Evolutionary conservation across 2,888 invertebrate genomes (phyloP).

Genomic region (Parnassius smintheus): DNA sequence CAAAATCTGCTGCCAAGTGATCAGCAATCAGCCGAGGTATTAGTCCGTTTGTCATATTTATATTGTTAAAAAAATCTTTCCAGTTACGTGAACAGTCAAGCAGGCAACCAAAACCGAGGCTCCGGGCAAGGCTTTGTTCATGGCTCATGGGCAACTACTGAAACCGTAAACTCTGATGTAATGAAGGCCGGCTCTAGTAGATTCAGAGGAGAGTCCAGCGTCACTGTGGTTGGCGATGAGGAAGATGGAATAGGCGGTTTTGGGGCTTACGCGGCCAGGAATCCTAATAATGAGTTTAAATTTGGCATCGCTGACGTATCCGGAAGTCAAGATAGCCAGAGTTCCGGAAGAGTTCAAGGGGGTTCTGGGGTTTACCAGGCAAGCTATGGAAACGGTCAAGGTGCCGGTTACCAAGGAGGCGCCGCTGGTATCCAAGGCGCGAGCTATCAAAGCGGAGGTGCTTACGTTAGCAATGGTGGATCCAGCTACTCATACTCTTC

Average conservation of each 20-base stretch:
- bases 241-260: constrained; percentile 64
- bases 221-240: constrained; percentile 66
- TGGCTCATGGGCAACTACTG: constrained; percentile 70
- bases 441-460: constrained; percentile 33
- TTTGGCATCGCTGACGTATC: constrained; percentile 66
- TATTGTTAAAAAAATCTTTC: not conserved
- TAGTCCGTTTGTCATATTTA: too few relatives aligned
- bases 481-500: constrained; percentile 64
- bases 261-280: constrained; percentile 61
- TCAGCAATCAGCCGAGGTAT: too few relatives aligned
- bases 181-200: constrained; percentile 66
- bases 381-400: constrained; percentile 26
- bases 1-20: too few relatives aligned
- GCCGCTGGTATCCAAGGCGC: constrained; percentile 27
- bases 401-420: constrained; percentile 35
- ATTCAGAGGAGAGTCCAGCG: constrained; percentile 52
- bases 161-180: constrained; percentile 70
- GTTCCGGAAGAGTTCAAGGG: constrained; percentile 32
- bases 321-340: constrained; percentile 37
- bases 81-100: constrained; percentile 46
- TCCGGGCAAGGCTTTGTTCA: constrained; percentile 58
- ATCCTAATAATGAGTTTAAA: constrained; percentile 66
- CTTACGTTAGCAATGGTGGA: constrained; percentile 39
- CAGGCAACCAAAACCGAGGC: constrained; percentile 30
- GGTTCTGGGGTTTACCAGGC: constrained; percentile 38